Conservation (phyloP, 2,888 invertebrate species). For the Microchrysa polita region DNA sequence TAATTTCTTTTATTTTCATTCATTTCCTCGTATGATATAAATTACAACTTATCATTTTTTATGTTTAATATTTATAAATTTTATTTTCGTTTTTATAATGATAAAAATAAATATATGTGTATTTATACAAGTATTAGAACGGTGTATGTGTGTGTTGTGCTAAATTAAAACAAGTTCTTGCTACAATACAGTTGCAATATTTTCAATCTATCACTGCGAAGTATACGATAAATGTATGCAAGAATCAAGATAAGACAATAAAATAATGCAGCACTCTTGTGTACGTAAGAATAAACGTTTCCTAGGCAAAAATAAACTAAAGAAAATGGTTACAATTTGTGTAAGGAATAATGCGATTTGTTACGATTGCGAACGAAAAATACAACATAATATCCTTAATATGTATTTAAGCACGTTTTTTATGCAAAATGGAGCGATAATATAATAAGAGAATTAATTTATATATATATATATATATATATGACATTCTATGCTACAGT, state of each 20-base stretch:
- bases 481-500: constrained; percentile 18
- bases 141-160: constrained; percentile 31
- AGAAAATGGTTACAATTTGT: neutral
- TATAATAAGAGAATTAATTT: constrained; percentile 33
- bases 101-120: constrained; percentile 37
- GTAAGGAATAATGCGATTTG: neutral
- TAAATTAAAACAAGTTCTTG: constrained; percentile 12
- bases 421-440: constrained; percentile 33
- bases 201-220: constrained; percentile 32
- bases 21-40: constrained; percentile 36
- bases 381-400: constrained; percentile 26
- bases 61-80: constrained; percentile 37
- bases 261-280: constrained; percentile 17
- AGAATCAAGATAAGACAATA: neutral
- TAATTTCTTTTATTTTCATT: constrained; percentile 21
- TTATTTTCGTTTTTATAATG: constrained; percentile 23
- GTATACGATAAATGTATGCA: neutral
- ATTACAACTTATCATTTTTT: constrained; percentile 34
- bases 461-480: constrained; percentile 27
- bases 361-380: neutral
- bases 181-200: neutral
- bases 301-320: neutral
- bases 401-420: constrained; percentile 36
- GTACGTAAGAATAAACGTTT: neutral
- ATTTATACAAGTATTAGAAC: constrained; percentile 40